A percentile compares a stretch with the other conserved stretches of the same genome.
Conservation (phyloP, 2,888 invertebrate genomes). For the Orchestes rusci region DNA sequence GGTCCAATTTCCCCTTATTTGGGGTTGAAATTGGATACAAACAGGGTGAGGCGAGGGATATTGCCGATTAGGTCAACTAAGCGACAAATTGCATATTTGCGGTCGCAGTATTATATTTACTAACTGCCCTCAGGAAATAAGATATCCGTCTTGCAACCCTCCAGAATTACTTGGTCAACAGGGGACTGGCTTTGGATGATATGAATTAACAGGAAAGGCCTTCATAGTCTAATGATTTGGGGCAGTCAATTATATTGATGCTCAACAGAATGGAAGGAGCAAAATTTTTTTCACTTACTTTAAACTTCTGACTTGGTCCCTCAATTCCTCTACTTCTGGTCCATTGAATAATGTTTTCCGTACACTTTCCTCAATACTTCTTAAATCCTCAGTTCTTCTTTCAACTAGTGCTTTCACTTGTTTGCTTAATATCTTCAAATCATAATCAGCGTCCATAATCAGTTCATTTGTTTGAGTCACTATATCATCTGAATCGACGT, state of each 20-base stretch:
- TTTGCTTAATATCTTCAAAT: constrained; percentile 47
- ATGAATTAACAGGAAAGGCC: too few relatives aligned
- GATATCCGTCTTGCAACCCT: too few relatives aligned
- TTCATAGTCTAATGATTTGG: too few relatives aligned
- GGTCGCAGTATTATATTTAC: too few relatives aligned
- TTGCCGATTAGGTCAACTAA: constrained; percentile 11
- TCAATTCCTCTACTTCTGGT: constrained; percentile 47
- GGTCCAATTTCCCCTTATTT: constrained; percentile 10
- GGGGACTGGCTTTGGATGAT: too few relatives aligned
- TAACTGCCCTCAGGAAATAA: constrained; percentile 9
- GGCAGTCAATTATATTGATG: too few relatives aligned
- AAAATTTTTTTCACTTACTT: too few relatives aligned
- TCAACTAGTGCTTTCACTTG: constrained; percentile 49
- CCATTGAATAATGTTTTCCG: constrained; percentile 47
- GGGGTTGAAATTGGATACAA: constrained; percentile 13
- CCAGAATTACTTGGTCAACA: too few relatives aligned
- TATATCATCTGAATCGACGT: constrained; percentile 1
- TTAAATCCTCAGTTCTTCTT: constrained; percentile 49
- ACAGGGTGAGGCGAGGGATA: constrained; percentile 10
- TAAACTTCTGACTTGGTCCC: constrained; percentile 47
- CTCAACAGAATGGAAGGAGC: too few relatives aligned
- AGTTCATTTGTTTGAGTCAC: constrained; percentile 12
- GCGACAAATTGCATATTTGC: constrained; percentile 7
- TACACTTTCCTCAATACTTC: constrained; percentile 48
- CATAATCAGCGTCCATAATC: constrained; percentile 14